Evolutionary conservation across 2,888 invertebrate genomes (phyloP).

Genomic region (Macrophya alboannulata): DNA sequence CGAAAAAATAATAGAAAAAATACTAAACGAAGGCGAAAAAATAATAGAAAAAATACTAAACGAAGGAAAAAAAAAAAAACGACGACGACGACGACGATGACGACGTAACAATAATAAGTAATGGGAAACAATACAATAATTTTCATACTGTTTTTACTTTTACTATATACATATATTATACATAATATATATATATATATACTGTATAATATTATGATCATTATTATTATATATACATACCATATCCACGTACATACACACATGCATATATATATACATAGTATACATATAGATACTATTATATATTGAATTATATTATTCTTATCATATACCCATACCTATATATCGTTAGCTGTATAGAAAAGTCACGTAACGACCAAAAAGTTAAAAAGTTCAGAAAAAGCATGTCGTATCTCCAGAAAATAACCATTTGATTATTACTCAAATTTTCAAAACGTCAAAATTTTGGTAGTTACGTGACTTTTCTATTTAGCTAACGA

Average conservation of each 20-base stretch:
- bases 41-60: background rate
- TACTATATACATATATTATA: conserved; percentile 74
- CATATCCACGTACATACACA: conserved; percentile 57
- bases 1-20: background rate
- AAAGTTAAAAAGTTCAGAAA: too few species aligned
- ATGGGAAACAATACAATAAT: conserved; percentile 77
- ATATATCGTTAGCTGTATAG: too few species aligned
- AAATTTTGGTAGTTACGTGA: too few species aligned
- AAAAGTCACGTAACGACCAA: too few species aligned
- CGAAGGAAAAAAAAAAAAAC: background rate
- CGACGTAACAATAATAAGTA: conserved; percentile 75
- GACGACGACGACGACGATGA: conserved; percentile 20
- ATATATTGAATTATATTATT: background rate
- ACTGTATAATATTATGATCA: conserved; percentile 57
- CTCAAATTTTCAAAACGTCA: too few species aligned
- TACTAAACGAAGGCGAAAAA: too few species aligned
- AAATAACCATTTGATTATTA: too few species aligned
- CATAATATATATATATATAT: conserved; percentile 65
- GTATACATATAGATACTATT: conserved; percentile 60
- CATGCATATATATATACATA: conserved; percentile 70
- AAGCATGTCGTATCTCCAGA: too few species aligned
- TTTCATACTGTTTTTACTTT: conserved; percentile 79
- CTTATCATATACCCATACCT: background rate
- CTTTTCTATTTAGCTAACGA: too few species aligned
- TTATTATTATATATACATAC: background rate